Evolutionary conservation across 2,797 vertebrate species (phyloP), one percentile per base, ranked within the genome.

Genomic region (Vultur gryphus): DNA sequence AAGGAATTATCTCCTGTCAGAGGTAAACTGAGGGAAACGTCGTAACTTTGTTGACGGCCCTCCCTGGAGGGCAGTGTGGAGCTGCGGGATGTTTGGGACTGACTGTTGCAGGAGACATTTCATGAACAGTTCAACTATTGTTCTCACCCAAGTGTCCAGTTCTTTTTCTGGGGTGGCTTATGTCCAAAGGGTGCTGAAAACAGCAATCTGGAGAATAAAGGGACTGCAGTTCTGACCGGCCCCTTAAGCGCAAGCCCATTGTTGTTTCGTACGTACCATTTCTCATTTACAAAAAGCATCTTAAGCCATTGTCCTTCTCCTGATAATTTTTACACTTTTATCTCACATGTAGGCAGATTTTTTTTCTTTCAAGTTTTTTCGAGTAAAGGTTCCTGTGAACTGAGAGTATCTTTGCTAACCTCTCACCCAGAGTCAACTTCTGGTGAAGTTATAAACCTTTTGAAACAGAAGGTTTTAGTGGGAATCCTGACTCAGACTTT

Each of bases 1-100:
- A 52, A 89, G 85, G 78, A 96, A 69, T 95, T 88, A 64, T 80
- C 16, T 67, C 20, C 91, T 78, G 72, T 62, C 65, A 51, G 70
- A 72, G 75, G 95, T 77, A 94, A 94, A 79, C 87, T 78, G 86
- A 90, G 94, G 93, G 77, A 79, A 76, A 13, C 23, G 1, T 6
- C 1, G 1, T 23, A 39, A 33, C 23, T 90, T 84, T 64, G 67
- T 48, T 58, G 90, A 9, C 4, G 15, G 72, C 17, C 43, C 41
- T 96, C 93, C 92, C 89, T 91, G 95, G 97, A 97, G 95, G 94
- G 84, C 91, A 94, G 85, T 92, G 84, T 94, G 93, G 96, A 84
- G 89, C 94, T 95, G 80, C 3, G 7, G 54, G 66, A 72, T 66
- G 69, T 15, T 8, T 16, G 57, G 79, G 58, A 66, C n/a, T 48